Conservation (phyloP, 2,888 invertebrate genomes). For the Agriopis leucophaearia region DNA sequence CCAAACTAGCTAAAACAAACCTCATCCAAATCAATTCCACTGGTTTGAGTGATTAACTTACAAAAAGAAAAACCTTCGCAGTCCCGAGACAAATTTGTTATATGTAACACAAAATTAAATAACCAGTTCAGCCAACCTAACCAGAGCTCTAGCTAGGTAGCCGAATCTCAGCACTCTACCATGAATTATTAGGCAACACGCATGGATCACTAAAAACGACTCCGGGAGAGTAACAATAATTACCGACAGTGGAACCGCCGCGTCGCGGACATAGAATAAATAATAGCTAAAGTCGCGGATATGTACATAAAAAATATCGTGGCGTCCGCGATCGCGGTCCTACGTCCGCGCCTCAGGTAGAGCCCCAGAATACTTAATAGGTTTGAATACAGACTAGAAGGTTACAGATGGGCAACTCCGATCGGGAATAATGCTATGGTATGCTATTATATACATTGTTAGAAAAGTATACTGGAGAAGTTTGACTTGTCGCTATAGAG, state of each 20-base stretch:
- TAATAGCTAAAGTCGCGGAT: not conserved
- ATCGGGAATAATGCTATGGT: not conserved
- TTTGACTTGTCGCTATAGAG: too few relatives aligned
- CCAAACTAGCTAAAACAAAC: too few relatives aligned
- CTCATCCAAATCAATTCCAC: too few relatives aligned
- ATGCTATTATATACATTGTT: not conserved
- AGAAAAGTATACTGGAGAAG: too few relatives aligned
- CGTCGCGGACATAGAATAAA: constrained; percentile 17
- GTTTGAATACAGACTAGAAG: not conserved
- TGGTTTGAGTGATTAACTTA: not conserved
- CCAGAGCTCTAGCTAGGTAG: not conserved
- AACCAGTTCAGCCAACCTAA: not conserved
- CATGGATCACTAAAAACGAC: not conserved
- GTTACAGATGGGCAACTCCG: constrained; percentile 5
- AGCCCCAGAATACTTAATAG: constrained; percentile 25
- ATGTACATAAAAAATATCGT: constrained; percentile 20
- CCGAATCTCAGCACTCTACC: not conserved
- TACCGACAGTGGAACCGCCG: constrained; percentile 25
- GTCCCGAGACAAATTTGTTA: too few relatives aligned
- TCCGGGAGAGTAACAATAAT: constrained; percentile 6
- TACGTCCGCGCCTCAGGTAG: constrained; percentile 29
- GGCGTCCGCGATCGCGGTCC: constrained; percentile 23
- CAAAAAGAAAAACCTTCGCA: too few relatives aligned
- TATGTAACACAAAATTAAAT: constrained; percentile 3
- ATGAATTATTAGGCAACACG: constrained; percentile 7